Evolutionary conservation across 1,140 invertebrate species (phyloP).

Genomic region (Dendroctonus valens): DNA sequence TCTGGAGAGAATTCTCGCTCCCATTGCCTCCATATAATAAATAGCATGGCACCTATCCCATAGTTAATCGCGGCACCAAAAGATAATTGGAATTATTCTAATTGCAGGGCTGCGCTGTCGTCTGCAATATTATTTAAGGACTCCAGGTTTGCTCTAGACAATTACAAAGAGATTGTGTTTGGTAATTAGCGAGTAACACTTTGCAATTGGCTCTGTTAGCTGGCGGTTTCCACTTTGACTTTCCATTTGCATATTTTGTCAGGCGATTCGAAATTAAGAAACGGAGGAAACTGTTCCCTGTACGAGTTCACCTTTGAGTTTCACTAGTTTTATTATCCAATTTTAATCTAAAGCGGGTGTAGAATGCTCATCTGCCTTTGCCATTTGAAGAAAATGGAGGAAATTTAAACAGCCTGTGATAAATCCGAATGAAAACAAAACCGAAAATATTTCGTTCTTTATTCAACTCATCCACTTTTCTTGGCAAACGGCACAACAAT

Average conservation of each 20-base stretch:
- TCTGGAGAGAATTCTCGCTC: slow-evolving; percentile 9
- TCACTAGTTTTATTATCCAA: too few species aligned
- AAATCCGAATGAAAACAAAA: too few species aligned
- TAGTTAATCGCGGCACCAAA: slow-evolving; percentile 22
- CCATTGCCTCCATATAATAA: slow-evolving; percentile 26
- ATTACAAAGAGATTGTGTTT: slow-evolving; percentile 31
- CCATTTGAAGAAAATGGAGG: too few species aligned
- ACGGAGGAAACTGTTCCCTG: slow-evolving; percentile 7
- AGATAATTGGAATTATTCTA: slow-evolving; percentile 34
- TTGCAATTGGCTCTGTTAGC: slow-evolving; percentile 22
- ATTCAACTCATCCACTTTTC: slow-evolving; percentile 8
- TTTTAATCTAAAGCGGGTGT: too few species aligned
- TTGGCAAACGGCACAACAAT: slow-evolving; percentile 7
- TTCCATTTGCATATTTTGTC: slow-evolving; percentile 22
- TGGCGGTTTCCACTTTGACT: slow-evolving; percentile 21
- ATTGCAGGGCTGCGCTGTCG: slow-evolving; percentile 26
- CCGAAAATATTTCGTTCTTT: neutral
- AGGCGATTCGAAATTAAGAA: slow-evolving; percentile 10
- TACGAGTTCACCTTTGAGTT: neutral
- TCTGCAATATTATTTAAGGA: slow-evolving; percentile 32
- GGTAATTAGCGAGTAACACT: slow-evolving; percentile 26
- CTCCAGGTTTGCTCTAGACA: slow-evolving; percentile 18
- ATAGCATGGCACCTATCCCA: slow-evolving; percentile 21
- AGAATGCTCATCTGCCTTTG: too few species aligned
- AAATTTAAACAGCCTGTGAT: too few species aligned